phyloP scores from a whole-genome alignment of 2,888 invertebrate genomes.

The Arge pagana region DNA sequence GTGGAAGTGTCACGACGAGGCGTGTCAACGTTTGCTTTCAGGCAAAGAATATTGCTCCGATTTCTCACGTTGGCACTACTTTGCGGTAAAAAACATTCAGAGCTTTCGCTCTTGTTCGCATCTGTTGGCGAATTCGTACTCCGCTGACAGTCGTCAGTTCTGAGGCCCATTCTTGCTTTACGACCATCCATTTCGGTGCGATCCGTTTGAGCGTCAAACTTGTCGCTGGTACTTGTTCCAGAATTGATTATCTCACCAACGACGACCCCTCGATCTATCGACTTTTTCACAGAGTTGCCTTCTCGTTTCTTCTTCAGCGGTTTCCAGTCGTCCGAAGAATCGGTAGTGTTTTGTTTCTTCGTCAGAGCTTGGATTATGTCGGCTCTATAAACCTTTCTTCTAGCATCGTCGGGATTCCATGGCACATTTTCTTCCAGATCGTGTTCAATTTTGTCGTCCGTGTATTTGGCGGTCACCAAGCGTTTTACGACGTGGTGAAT shows the following conservation, averaged over 20 bases:
- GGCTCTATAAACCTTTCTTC: conserved; percentile 50
- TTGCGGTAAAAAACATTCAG: conserved; percentile 53
- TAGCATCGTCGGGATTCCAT: conserved; percentile 56
- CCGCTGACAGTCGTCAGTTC: conserved; percentile 45
- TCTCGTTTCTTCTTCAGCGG: conserved; percentile 35
- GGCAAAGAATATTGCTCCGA: conserved; percentile 38
- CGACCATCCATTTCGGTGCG: conserved; percentile 52
- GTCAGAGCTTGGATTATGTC: conserved; percentile 50
- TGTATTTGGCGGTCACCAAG: conserved; percentile 65
- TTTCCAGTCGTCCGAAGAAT: conserved; percentile 51
- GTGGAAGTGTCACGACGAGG: conserved; percentile 37
- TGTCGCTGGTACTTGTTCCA: conserved; percentile 50
- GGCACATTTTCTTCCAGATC: conserved; percentile 55
- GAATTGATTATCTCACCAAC: conserved; percentile 39
- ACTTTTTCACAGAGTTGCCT: conserved; percentile 32
- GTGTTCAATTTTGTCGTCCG: conserved; percentile 60
- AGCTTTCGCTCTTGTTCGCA: conserved; percentile 51
- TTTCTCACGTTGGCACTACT: conserved; percentile 34
- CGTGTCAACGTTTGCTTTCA: conserved; percentile 39
- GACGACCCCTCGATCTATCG: conserved; percentile 33
- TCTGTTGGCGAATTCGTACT: conserved; percentile 41
- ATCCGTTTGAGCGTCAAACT: conserved; percentile 49
- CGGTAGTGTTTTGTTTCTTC: conserved; percentile 48
- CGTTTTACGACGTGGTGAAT: conserved; percentile 69
- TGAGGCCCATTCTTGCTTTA: conserved; percentile 52